A percentile compares a stretch with the other conserved stretches of the same genome.
phyloP scores from a whole-genome alignment of 1,140 invertebrate genomes.

The Temnothorax longispinosus region DNA sequence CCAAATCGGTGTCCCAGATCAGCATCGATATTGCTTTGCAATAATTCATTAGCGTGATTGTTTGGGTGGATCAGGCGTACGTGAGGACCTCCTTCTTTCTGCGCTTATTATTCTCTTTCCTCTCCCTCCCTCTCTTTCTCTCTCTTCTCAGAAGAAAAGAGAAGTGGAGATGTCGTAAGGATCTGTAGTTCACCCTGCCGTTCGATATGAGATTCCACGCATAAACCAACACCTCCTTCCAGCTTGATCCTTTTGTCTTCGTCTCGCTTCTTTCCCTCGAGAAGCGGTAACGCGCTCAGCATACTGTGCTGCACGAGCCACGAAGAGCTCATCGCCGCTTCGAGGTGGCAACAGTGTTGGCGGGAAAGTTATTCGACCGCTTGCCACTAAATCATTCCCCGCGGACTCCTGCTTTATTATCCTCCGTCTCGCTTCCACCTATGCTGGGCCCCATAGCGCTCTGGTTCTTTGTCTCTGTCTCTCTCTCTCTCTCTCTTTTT shows the following conservation, averaged over 20 bases:
- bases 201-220: constrained; percentile 20
- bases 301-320: constrained; percentile 12
- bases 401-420: constrained; percentile 83
- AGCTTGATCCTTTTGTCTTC: constrained; percentile 5
- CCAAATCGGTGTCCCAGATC: constrained; percentile 74
- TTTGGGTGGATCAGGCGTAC: constrained; percentile 40
- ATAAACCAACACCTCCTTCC: constrained; percentile 28
- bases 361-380: constrained; percentile 82
- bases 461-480: constrained; percentile 43
- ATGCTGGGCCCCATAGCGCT: background rate
- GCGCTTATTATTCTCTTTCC: background rate
- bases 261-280: background rate
- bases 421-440: constrained; percentile 68
- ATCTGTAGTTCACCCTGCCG: background rate
- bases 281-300: constrained; percentile 2
- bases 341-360: constrained; percentile 83
- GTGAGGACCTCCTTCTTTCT: background rate
- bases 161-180: background rate
- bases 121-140: background rate
- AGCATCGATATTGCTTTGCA: constrained; percentile 66
- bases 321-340: constrained; percentile 72
- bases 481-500: background rate
- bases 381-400: constrained; percentile 82
- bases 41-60: constrained; percentile 81
- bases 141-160: background rate